Evolutionary conservation across 2,113 vertebrate species (phyloP).

Genomic region (Cephalopholis sonnerati): DNA sequence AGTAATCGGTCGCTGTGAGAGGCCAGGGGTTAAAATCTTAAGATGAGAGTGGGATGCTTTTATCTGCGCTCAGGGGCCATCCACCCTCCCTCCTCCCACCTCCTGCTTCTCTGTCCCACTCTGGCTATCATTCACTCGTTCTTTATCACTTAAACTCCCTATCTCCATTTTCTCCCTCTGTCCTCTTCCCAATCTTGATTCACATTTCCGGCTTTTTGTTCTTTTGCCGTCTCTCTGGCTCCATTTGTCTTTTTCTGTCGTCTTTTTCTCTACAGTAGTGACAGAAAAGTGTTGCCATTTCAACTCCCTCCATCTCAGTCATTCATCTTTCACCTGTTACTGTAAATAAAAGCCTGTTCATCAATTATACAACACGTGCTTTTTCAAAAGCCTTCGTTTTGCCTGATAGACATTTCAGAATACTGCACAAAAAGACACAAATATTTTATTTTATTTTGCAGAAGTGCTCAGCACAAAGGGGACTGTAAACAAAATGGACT

Average conservation of each 20-base stretch:
- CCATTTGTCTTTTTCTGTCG: neutral
- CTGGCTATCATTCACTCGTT: conserved; percentile 56
- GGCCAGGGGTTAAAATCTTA: conserved; percentile 70
- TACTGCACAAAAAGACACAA: conserved; percentile 19
- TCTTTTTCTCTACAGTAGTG: neutral
- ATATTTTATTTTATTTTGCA: conserved; percentile 51
- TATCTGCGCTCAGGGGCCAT: conserved; percentile 25
- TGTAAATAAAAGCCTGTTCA: conserved; percentile 58
- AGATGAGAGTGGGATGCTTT: conserved; percentile 68
- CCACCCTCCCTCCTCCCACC: neutral
- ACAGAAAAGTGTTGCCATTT: conserved; percentile 29
- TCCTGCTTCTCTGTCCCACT: conserved; percentile 13
- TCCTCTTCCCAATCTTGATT: conserved; percentile 29
- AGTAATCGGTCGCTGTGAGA: conserved; percentile 64
- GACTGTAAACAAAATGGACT: conserved; percentile 65
- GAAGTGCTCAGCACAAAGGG: conserved; percentile 24
- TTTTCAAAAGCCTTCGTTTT: conserved; percentile 46
- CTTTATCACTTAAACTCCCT: conserved; percentile 45
- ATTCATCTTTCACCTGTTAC: conserved; percentile 61
- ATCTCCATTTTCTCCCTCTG: conserved; percentile 19
- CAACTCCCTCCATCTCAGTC: neutral
- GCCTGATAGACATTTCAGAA: conserved; percentile 25
- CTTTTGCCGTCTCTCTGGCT: neutral
- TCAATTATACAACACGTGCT: conserved; percentile 58
- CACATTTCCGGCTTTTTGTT: conserved; percentile 30